phyloP scores from a whole-genome alignment of 2,113 vertebrate genomes.

The Heterochromis multidens region DNA sequence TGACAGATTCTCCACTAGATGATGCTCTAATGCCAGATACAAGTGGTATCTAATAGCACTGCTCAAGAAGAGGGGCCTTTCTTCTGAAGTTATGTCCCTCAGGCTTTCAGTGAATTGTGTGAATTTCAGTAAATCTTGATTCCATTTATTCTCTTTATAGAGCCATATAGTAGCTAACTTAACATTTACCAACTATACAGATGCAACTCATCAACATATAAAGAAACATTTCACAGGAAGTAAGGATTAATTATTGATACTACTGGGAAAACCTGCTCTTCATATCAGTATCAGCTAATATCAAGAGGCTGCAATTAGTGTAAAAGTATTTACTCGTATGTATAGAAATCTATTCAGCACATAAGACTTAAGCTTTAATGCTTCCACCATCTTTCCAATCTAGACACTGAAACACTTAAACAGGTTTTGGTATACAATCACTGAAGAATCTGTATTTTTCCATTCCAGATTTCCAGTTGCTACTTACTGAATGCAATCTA shows the following conservation, averaged over 20 bases:
- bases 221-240: no score
- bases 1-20: not conserved
- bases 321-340: no score
- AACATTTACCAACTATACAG: not conserved
- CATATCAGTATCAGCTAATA: not conserved
- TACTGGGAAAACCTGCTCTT: not conserved
- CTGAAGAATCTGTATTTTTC: not conserved
- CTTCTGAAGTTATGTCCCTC: not conserved
- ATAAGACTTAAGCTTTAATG: not conserved
- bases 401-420: not conserved
- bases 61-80: not conserved
- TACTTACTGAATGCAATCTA: not conserved
- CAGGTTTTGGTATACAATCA: not conserved
- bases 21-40: not conserved
- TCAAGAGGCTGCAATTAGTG: not conserved
- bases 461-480: not conserved
- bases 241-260: not conserved
- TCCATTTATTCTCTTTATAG: no score
- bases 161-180: no score
- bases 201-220: not conserved
- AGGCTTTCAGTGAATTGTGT: not conserved
- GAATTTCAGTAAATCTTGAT: not conserved
- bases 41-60: not conserved
- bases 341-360: not conserved
- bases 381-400: no score